These are phyloP conservation scores for Nebria ingens DNA, from an alignment of 1,140 invertebrate species.

Conservation along the genomic window DNA sequence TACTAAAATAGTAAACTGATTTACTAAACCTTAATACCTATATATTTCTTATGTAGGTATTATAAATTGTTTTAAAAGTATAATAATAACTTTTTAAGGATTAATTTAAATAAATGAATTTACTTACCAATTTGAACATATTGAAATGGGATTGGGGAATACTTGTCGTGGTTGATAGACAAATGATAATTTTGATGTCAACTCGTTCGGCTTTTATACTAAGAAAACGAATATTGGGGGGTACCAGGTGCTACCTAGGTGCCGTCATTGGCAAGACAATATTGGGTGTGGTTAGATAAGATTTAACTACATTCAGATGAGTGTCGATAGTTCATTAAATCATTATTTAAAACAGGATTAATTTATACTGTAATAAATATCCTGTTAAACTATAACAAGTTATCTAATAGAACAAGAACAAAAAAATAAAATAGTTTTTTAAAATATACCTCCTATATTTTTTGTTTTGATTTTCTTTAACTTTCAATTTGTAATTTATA, in stretches of 20 bases:
- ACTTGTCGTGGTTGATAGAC: slow-evolving; percentile 11
- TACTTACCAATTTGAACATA: slow-evolving; percentile 31
- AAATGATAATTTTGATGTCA: not conserved
- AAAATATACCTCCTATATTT: not conserved
- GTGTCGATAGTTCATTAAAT: not conserved
- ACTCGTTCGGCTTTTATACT: not conserved
- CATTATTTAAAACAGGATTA: not conserved
- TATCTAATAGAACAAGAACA: not conserved
- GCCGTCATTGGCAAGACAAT: not conserved
- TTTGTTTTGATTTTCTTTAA: not conserved
- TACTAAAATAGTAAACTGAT: not conserved
- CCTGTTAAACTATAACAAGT: not conserved
- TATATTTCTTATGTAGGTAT: too few relatives aligned
- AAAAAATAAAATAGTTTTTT: not conserved
- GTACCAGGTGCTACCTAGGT: too few relatives aligned
- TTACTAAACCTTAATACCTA: too few relatives aligned
- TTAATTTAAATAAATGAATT: too few relatives aligned
- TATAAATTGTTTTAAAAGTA: too few relatives aligned
- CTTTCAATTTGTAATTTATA: not conserved
- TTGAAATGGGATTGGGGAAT: slow-evolving; percentile 16
- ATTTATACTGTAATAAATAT: not conserved
- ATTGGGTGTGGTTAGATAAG: not conserved
- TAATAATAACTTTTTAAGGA: too few relatives aligned
- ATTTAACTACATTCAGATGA: too few relatives aligned
- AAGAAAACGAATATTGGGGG: not conserved